Evolutionary conservation across 2,797 vertebrate genomes (phyloP).

Genomic region (Nyctibius grandis): DNA sequence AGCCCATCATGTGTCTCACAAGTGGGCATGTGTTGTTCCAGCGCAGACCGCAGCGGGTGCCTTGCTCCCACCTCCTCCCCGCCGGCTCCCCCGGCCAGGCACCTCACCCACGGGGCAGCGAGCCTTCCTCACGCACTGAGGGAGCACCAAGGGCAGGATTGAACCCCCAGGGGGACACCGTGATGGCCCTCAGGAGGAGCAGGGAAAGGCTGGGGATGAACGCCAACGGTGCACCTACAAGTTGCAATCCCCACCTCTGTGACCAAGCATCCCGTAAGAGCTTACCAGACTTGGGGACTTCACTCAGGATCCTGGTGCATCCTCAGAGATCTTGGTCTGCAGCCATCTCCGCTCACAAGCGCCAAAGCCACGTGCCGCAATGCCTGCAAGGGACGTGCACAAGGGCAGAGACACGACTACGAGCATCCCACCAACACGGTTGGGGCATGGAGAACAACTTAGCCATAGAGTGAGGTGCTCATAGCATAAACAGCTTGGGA

Average conservation of each 20-base stretch:
- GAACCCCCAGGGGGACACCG: accelerated
- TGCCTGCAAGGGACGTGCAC: accelerated
- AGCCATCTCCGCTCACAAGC: neutral
- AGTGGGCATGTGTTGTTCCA: neutral
- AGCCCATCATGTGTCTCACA: neutral
- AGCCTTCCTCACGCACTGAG: neutral
- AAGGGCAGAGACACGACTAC: accelerated
- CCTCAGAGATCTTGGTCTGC: neutral
- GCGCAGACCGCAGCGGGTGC: accelerated
- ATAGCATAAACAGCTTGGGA: neutral
- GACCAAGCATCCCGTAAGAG: accelerated
- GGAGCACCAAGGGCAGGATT: neutral
- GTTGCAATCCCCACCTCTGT: accelerated
- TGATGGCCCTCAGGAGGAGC: neutral
- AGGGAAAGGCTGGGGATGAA: neutral
- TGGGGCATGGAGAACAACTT: accelerated
- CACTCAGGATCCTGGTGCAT: no score
- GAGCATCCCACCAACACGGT: accelerated
- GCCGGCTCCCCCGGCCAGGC: accelerated
- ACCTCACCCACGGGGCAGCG: accelerated
- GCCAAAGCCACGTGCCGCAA: accelerated
- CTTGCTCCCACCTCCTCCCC: neutral
- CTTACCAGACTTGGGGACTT: neutral
- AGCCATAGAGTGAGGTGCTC: neutral
- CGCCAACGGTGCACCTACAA: accelerated